A percentile compares a stretch with the other conserved stretches of the same genome.
These are phyloP conservation scores for Eurosta solidaginis DNA, from an alignment of 1,140 invertebrate genomes.

Conservation along the genomic window DNA sequence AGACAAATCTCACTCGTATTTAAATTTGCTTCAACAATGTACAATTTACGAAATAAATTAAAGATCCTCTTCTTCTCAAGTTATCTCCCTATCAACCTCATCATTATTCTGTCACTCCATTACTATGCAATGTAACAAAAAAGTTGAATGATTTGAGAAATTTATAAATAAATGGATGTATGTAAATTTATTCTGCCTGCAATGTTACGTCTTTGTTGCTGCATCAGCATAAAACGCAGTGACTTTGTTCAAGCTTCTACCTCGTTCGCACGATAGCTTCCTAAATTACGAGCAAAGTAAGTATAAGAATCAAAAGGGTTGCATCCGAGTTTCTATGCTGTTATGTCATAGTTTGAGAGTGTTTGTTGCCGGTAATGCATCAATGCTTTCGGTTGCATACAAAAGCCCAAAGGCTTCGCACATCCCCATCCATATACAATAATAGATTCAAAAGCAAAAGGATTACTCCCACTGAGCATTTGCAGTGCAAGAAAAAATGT, in stretches of 20 bases:
- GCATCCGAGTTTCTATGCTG: too few relatives aligned
- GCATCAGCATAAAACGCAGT: constrained; percentile 9
- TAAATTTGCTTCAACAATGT: neutral
- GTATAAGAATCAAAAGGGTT: neutral
- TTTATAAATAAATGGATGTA: neutral
- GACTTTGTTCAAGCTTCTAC: neutral
- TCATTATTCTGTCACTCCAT: neutral
- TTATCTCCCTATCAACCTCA: neutral
- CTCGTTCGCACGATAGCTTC: neutral
- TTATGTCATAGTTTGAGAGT: neutral
- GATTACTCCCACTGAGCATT: neutral
- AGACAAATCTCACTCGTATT: too few relatives aligned
- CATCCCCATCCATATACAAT: neutral
- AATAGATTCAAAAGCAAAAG: neutral
- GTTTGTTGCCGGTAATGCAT: constrained; percentile 13
- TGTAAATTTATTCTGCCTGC: neutral
- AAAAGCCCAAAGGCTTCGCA: neutral
- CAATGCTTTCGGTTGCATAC: neutral
- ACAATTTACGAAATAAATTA: neutral
- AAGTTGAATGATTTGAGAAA: neutral
- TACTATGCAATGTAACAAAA: neutral
- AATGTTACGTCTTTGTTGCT: neutral
- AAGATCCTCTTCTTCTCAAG: neutral
- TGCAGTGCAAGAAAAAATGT: constrained; percentile 3
- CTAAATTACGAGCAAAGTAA: neutral